Evolutionary conservation across 2,888 invertebrate genomes (phyloP).

Genomic region (Drosophila acutilabella): DNA sequence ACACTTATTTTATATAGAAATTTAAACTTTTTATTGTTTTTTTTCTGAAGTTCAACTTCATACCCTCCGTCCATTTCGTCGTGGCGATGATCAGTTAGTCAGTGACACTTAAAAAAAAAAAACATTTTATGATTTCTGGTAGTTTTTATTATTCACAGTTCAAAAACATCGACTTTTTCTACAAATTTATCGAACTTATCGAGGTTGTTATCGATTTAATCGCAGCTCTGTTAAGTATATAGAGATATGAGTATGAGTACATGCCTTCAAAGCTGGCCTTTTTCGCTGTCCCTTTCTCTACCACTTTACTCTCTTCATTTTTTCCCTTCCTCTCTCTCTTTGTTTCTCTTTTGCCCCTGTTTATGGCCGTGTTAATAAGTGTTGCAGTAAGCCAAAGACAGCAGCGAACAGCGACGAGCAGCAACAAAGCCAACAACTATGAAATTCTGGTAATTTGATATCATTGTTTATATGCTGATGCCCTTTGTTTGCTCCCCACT

Average conservation of each 20-base stretch:
- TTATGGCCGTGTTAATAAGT: constrained; percentile 72
- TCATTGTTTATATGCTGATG: constrained; percentile 77
- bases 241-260: constrained; percentile 38
- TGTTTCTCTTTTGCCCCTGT: constrained; percentile 7
- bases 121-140: too few relatives aligned
- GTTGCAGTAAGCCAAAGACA: constrained; percentile 62
- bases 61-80: too few relatives aligned
- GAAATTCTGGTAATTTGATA: constrained; percentile 75
- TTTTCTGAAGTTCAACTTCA: too few relatives aligned
- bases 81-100: too few relatives aligned
- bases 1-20: too few relatives aligned
- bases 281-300: neutral
- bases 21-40: too few relatives aligned
- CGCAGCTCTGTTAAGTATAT: constrained; percentile 19
- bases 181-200: too few relatives aligned
- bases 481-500: constrained; percentile 78
- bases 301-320: constrained; percentile 6
- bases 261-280: constrained; percentile 49
- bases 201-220: too few relatives aligned
- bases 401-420: constrained; percentile 32
- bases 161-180: too few relatives aligned
- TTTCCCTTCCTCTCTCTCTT: constrained; percentile 24
- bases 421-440: constrained; percentile 61
- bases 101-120: too few relatives aligned
- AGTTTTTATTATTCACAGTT: too few relatives aligned